Percentiles rank a stretch among this genome's conserved stretches.
Conservation (phyloP, 2,797 vertebrate genomes). For the Heliangelus exortis region DNA sequence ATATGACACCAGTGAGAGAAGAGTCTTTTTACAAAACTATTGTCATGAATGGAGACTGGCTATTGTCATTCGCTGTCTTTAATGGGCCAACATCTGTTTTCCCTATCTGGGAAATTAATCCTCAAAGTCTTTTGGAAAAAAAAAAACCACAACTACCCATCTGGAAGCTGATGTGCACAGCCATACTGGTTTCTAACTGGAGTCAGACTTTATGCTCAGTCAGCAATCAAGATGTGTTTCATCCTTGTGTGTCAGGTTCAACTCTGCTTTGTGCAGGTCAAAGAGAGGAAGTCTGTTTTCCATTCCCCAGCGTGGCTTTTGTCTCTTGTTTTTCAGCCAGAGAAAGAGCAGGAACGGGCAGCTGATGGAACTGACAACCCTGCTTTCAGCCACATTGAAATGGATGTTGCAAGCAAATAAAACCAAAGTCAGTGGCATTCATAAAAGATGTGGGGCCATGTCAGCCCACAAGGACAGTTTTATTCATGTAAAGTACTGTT, state of each 20-base stretch:
- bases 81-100: not conserved
- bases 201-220: not conserved
- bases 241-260: not conserved
- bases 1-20: not conserved
- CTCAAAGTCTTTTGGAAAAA: not conserved
- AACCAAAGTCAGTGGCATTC: constrained; percentile 60
- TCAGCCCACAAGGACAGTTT: not conserved
- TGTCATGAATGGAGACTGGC: not conserved
- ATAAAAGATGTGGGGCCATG: not conserved
- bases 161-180: not conserved
- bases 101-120: not conserved
- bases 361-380: constrained; percentile 82
- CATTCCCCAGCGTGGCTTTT: constrained; percentile 10
- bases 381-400: constrained; percentile 85
- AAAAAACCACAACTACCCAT: not conserved
- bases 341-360: constrained; percentile 66
- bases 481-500: not conserved
- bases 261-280: not conserved
- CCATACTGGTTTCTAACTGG: not conserved
- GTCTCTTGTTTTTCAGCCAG: constrained; percentile 63
- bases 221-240: not conserved
- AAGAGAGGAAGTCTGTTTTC: not conserved
- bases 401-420: constrained; percentile 73
- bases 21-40: not conserved
- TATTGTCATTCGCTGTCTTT: not conserved